Evolutionary conservation across 1,140 invertebrate genomes (phyloP).

Genomic region (Halyomorpha halys): DNA sequence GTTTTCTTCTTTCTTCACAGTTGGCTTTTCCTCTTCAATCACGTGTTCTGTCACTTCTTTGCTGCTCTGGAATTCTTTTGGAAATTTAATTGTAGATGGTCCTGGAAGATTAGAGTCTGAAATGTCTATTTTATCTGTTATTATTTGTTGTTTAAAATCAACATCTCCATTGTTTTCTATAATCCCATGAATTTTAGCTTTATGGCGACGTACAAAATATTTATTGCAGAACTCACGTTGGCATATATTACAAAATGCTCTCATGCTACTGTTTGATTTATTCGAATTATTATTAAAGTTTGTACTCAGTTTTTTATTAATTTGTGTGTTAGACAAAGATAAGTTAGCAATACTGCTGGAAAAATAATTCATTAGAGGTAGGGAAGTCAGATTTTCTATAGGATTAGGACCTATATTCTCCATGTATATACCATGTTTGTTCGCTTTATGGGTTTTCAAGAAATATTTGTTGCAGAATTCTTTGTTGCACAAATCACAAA

Average conservation of each 20-base stretch:
- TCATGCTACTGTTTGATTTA: conserved; percentile 29
- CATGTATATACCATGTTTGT: conserved; percentile 82
- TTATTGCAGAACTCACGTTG: conserved; percentile 64
- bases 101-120: conserved; percentile 22
- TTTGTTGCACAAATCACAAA: conserved; percentile 95
- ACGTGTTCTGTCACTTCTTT: conserved; percentile 7
- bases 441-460: conserved; percentile 92
- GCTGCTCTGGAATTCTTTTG: neutral
- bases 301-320: neutral
- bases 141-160: conserved; percentile 25
- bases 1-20: conserved; percentile 26
- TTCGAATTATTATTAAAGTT: conserved; percentile 11
- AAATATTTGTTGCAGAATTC: conserved; percentile 99
- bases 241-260: conserved; percentile 46
- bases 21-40: conserved; percentile 22
- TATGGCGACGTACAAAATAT: conserved; percentile 56
- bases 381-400: conserved; percentile 24
- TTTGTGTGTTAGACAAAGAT: conserved; percentile 5
- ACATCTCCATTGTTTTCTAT: conserved; percentile 31
- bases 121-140: conserved; percentile 7
- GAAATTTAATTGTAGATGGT: conserved; percentile 20
- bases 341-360: conserved; percentile 20
- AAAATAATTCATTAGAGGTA: conserved; percentile 29
- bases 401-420: conserved; percentile 41
- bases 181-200: conserved; percentile 46